Evolutionary conservation across 2,797 vertebrate genomes (phyloP).

Genomic region (Gadopsis marmoratus): DNA sequence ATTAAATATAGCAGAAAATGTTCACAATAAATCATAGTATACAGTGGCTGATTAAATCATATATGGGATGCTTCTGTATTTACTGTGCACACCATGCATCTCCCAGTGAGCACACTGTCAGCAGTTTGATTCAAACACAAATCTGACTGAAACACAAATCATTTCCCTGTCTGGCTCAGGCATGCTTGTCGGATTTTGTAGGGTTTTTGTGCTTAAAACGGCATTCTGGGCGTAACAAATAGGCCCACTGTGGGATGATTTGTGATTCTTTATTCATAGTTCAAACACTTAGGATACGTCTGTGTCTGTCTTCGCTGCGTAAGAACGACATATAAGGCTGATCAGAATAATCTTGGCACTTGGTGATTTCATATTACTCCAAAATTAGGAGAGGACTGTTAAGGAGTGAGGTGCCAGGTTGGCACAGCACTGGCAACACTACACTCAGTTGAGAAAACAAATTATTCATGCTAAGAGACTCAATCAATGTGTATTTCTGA

Average conservation of each 20-base stretch:
- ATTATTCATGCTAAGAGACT: constrained; percentile 74
- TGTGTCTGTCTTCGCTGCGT: constrained; percentile 41
- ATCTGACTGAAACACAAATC: constrained; percentile 76
- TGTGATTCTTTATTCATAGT: constrained; percentile 66
- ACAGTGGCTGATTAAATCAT: constrained; percentile 68
- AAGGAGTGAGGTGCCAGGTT: constrained; percentile 71
- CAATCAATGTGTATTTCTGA: constrained; percentile 64
- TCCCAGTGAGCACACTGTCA: constrained; percentile 67
- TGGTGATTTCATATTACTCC: constrained; percentile 56
- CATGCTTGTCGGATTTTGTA: constrained; percentile 63
- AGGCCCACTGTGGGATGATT: constrained; percentile 62
- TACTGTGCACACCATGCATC: constrained; percentile 49
- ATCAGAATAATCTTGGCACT: constrained; percentile 65
- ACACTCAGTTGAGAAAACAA: constrained; percentile 62
- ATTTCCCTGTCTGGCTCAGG: constrained; percentile 62
- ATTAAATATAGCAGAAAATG: constrained; percentile 44
- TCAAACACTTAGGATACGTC: constrained; percentile 55
- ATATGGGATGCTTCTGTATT: constrained; percentile 64
- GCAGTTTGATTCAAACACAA: constrained; percentile 73
- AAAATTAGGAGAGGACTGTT: constrained; percentile 61
- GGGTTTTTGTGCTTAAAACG: constrained; percentile 58
- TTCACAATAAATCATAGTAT: constrained; percentile 48
- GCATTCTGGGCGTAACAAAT: constrained; percentile 68
- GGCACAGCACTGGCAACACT: constrained; percentile 57
- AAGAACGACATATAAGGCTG: constrained; percentile 55